phyloP scores from a whole-genome alignment of 2,113 vertebrate species.

The Nyctereutes procyonoides region DNA sequence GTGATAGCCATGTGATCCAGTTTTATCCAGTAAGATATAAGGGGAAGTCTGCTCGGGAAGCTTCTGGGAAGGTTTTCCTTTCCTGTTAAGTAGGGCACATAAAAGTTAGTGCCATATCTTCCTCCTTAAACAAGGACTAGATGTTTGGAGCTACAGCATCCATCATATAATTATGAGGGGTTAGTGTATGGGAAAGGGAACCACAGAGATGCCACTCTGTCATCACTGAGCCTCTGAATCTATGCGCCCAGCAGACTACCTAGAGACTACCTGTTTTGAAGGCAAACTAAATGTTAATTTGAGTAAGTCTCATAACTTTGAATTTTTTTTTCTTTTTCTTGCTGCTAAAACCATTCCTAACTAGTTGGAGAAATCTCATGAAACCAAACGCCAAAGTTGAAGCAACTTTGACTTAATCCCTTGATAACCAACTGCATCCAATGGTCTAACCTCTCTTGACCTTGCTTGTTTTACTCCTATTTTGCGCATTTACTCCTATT shows the following conservation, averaged over 20 bases:
- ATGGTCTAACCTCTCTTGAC: neutral
- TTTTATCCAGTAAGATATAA: neutral
- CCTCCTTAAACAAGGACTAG: neutral
- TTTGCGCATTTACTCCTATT: neutral
- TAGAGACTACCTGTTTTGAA: neutral
- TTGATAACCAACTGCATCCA: neutral
- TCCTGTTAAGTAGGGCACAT: neutral
- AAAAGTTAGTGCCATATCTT: neutral
- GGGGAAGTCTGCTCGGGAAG: neutral
- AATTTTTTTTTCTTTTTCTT: neutral
- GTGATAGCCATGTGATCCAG: neutral
- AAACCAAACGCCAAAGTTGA: neutral
- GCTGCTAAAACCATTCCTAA: neutral
- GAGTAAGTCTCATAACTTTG: neutral
- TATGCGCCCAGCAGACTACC: neutral
- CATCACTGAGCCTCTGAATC: neutral
- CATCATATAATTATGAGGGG: neutral
- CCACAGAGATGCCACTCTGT: neutral
- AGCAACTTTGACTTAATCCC: neutral
- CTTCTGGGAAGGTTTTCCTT: constrained; percentile 12
- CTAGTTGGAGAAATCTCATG: neutral
- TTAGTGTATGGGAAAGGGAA: neutral
- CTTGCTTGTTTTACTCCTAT: neutral
- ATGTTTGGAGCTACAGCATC: neutral
- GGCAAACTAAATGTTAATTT: neutral